Base-by-base conservation (phyloP, 1,140 invertebrate species). In the Hyphantria cunea region DNA sequence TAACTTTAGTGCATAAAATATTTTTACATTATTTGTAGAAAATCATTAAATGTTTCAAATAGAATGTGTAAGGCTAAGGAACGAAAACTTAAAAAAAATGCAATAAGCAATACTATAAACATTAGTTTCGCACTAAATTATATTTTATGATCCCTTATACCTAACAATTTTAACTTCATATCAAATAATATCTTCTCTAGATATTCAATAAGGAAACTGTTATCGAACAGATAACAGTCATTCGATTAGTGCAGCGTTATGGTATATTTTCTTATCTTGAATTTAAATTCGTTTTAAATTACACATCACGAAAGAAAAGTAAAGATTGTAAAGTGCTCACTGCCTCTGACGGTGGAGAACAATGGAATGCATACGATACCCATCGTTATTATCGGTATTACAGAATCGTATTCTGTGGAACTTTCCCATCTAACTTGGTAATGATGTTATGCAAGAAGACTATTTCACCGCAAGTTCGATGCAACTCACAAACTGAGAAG, bases 371-470 rank as follows among this genome's bases (percentile, higher is more conserved):
- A 48, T 64, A 58, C 25, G 41, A 52, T 64, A 65, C 47, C 42
- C 48, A 51, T 41, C 48, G 52, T 37, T 64, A 56, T 67, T 68
- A 64, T 69, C 63, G 64, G 64, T 55, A 58, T 55, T 68, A 66
- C 39, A 53, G 51, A 74, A 69, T 64, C 33, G 54, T 52, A 66
- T 51, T 41, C 45, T 54, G 39, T 34, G 51, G 51, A 69, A 76
- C 66, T 76, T 74, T 69, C 66, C 45, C 68, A 71, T 68, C 53
- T 37, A 55, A 63, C 70, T 73, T 68, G 47, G 56, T 56, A 72
- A 69, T 42, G 63, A 52, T 15, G 44, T 74, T 76, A 62, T 56
- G 62, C 61, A 67, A 76, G 42, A 48, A 56, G 64, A 63, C 12
- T 64, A 32, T 45, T 68, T 64, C 41, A 60, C 50, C 39, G 44